Evolutionary conservation across 2,888 invertebrate genomes (phyloP).

Genomic region (Melinaea menophilus): DNA sequence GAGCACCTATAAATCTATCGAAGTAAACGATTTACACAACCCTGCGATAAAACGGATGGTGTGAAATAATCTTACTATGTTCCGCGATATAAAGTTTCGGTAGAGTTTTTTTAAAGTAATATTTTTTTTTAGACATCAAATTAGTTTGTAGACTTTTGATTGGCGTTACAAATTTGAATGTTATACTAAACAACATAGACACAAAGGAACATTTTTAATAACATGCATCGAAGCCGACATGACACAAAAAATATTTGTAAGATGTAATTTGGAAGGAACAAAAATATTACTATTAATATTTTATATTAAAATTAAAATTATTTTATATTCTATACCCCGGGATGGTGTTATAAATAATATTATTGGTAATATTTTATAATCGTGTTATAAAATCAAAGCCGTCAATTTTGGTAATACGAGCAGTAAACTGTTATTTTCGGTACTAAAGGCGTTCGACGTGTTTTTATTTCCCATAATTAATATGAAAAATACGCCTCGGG

Average conservation of each 20-base stretch:
- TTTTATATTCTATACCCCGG: too few species aligned
- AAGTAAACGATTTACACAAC: background rate
- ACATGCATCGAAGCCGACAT: slow-evolving; percentile 15
- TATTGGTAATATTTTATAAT: background rate
- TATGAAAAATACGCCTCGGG: slow-evolving; percentile 3
- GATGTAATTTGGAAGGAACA: background rate
- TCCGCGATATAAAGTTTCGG: background rate
- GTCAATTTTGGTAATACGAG: background rate
- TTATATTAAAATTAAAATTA: too few species aligned
- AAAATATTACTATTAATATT: too few species aligned
- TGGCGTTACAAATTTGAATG: too few species aligned
- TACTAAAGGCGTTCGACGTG: slow-evolving; percentile 9
- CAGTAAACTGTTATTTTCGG: slow-evolving; percentile 10
- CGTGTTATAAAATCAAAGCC: background rate
- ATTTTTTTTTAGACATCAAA: too few species aligned
- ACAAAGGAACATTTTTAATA: slow-evolving; percentile 33
- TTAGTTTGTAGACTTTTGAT: too few species aligned
- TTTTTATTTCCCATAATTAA: slow-evolving; percentile 18
- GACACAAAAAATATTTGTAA: slow-evolving; percentile 1
- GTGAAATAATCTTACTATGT: background rate
- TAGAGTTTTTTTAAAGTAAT: background rate
- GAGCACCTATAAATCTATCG: slow-evolving; percentile 14
- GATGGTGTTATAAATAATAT: background rate
- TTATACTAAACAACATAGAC: too few species aligned
- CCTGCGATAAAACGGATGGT: background rate